Base-by-base conservation (phyloP, 64 coral and sea anemone genomes). In the Porites lutea region DNA sequence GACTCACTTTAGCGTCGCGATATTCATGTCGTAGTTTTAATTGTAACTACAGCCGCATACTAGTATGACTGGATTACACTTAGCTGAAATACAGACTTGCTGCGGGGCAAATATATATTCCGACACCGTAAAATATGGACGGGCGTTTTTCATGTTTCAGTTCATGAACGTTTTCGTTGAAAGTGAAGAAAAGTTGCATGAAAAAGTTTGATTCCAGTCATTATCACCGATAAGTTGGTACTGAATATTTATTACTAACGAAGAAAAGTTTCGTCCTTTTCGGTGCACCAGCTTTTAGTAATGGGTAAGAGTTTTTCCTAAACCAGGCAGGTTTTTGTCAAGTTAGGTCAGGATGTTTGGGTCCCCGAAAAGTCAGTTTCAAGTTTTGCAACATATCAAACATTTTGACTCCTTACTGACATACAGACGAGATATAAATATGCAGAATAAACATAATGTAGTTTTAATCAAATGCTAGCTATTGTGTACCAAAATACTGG, bases 391-490 rank as follows among this genome's bases (percentile, higher is more conserved):
- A 82, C 16, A 62, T 63, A 62, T 62, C 5, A 11, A 37, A 7
- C 59, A 48, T n/a, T 65, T 83, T 65, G 79, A 83, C 60, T 83
- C 66, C 57, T 50, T 51, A 13, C 47, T 18, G 49, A 16, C n/a
- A 64, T 46, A 48, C 43, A 46, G 27, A 46, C 4, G n/a, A 47
- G 21, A 78, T 57, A 49, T 48, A 9, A 49, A 12, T 37, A 79
- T 52, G 79, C 79, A 64, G 27, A 37, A 37, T 83, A 83, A 83
- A 83, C 60, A 83, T 48, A 48, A 82, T 43, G 61, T 11, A 12
- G 72, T 83, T 63, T 83, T 65, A 65, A 44, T 47, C 60, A 58
- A 18, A 66, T 57, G 54, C 54, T 57, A 12, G 54, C 12, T 57
- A 57, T 9, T 57, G 12, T 57, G 7, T 57, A 37, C 12, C 5